Evolutionary conservation across 35 echinoderm and acorn worm genomes (phyloP).

Genomic region (Heliocidaris erythrogramma): DNA sequence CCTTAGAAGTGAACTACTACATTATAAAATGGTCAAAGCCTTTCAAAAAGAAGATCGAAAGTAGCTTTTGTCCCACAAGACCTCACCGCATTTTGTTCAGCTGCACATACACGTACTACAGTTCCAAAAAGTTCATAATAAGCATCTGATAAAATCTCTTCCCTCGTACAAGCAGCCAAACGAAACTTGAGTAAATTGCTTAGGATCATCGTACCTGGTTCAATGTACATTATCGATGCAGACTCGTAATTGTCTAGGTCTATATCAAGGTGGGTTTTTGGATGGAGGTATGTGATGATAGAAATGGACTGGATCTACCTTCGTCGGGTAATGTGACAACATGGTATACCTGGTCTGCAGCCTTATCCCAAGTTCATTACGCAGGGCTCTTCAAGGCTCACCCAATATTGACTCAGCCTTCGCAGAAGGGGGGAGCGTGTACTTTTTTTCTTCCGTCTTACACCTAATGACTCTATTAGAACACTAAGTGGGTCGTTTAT

Average conservation of each 20-base stretch:
- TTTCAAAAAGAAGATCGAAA: background rate
- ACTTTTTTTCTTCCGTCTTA: background rate
- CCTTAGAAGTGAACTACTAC: background rate
- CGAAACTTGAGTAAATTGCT: background rate
- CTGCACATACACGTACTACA: background rate
- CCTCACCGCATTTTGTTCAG: background rate
- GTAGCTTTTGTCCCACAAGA: background rate
- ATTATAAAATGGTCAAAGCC: background rate
- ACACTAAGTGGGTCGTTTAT: constrained; percentile 10
- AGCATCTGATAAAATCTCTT: background rate
- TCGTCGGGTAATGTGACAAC: background rate
- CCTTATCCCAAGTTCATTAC: background rate
- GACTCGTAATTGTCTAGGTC: background rate
- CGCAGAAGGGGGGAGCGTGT: background rate
- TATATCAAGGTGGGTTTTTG: background rate
- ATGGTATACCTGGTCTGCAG: background rate
- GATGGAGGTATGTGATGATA: background rate
- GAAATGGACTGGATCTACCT: background rate
- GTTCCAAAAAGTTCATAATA: background rate
- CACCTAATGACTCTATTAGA: constrained; percentile 17
- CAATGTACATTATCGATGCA: background rate
- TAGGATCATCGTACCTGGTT: background rate
- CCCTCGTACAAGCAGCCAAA: background rate
- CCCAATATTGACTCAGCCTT: background rate
- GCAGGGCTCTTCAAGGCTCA: background rate